Conservation (phyloP, 2,888 invertebrate genomes). For the Apodemia duryi region DNA sequence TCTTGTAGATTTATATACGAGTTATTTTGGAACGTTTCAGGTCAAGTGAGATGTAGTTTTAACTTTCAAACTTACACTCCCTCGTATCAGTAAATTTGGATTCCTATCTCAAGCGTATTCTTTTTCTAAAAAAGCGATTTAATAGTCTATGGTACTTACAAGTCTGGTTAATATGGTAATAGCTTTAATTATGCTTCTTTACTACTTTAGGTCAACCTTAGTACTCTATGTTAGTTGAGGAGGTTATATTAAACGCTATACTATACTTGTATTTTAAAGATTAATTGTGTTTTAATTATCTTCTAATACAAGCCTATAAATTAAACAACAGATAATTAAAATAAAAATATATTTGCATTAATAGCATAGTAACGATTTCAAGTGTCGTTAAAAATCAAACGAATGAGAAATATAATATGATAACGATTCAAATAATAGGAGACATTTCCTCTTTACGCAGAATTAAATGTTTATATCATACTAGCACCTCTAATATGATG, state of each 20-base stretch:
- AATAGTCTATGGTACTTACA: slow-evolving; percentile 11
- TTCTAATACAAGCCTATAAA: too few relatives aligned
- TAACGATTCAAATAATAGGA: slow-evolving; percentile 64
- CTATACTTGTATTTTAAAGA: too few relatives aligned
- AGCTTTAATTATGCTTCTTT: slow-evolving; percentile 8
- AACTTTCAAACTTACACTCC: slow-evolving; percentile 61
- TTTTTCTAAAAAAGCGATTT: slow-evolving; percentile 55
- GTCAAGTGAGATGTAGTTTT: slow-evolving; percentile 39
- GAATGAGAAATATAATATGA: slow-evolving; percentile 62
- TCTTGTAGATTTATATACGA: slow-evolving; percentile 45
- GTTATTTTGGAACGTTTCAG: slow-evolving; percentile 41
- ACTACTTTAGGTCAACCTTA: background rate
- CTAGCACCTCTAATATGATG: slow-evolving; percentile 46
- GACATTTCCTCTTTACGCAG: slow-evolving; percentile 59
- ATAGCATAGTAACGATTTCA: slow-evolving; percentile 60
- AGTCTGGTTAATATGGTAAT: slow-evolving; percentile 5
- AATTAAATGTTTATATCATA: slow-evolving; percentile 48
- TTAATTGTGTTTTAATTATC: too few relatives aligned
- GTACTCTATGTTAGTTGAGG: too few relatives aligned
- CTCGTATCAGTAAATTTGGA: slow-evolving; percentile 71
- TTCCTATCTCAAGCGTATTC: slow-evolving; percentile 60
- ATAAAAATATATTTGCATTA: slow-evolving; percentile 65
- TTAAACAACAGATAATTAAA: slow-evolving; percentile 28
- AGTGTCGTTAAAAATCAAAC: slow-evolving; percentile 56
- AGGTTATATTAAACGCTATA: too few relatives aligned